A percentile compares a stretch with the other conserved stretches of the same genome.
These are phyloP conservation scores for Monarcha castaneiventris DNA, from an alignment of 2,113 vertebrate species.

Conservation along the genomic window DNA sequence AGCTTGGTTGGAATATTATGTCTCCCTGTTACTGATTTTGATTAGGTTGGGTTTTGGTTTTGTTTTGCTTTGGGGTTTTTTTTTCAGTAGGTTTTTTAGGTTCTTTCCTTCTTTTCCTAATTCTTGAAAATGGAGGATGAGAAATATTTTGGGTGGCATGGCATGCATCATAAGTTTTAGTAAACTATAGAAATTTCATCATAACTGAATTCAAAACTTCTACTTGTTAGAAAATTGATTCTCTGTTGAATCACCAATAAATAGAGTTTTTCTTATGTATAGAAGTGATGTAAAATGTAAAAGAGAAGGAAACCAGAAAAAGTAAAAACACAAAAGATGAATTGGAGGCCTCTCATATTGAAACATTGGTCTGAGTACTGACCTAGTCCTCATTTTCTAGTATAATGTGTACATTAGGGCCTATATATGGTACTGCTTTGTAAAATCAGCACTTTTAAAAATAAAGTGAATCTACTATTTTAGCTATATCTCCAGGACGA, in stretches of 20 bases:
- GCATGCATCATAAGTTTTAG: not conserved
- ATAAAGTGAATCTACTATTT: not conserved
- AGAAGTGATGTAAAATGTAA: not conserved
- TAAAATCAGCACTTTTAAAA: not conserved
- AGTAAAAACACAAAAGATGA: not conserved
- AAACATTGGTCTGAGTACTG: not conserved
- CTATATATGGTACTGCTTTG: not conserved
- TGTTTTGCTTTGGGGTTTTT: fast-evolving
- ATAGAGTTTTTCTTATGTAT: not conserved
- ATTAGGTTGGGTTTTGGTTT: not conserved
- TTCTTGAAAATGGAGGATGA: not conserved
- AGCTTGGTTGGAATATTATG: not conserved
- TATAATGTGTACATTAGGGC: not conserved
- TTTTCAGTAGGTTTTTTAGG: fast-evolving
- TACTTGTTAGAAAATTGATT: not conserved
- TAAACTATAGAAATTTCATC: not conserved
- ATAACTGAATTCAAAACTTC: not conserved
- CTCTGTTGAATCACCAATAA: not conserved
- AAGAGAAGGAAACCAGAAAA: not conserved
- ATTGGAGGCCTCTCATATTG: not conserved
- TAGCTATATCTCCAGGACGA: not conserved
- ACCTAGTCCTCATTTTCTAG: not conserved
- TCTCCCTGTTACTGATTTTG: not conserved
- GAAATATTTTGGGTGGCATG: not conserved
- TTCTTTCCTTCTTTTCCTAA: not conserved